Percentiles rank a stretch among this genome's conserved stretches.
These are phyloP conservation scores for Aphis gossypii DNA, from an alignment of 1,140 invertebrate genomes.

Conservation along the genomic window DNA sequence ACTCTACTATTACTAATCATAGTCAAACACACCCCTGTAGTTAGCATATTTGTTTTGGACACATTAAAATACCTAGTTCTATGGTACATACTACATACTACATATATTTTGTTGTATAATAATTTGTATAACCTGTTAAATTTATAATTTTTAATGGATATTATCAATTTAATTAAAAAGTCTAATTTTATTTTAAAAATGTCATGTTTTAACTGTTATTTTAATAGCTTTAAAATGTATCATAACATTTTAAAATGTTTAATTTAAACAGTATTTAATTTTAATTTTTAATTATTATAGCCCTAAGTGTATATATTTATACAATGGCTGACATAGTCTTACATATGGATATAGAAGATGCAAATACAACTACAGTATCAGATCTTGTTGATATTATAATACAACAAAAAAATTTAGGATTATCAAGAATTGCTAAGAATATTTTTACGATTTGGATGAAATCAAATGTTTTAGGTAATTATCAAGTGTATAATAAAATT, in stretches of 20 bases:
- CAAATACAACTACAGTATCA: slow-evolving; percentile 66
- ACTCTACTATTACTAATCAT: too few species aligned
- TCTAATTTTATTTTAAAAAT: too few species aligned
- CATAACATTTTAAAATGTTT: not conserved
- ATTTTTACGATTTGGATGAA: slow-evolving; percentile 76
- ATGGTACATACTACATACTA: not conserved
- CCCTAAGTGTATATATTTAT: slow-evolving; percentile 68
- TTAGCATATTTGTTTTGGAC: not conserved
- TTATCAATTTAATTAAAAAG: not conserved
- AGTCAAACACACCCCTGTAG: too few species aligned
- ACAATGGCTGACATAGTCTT: slow-evolving; percentile 73
- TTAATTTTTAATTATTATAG: slow-evolving; percentile 54
- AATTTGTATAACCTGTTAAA: not conserved
- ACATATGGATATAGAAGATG: slow-evolving; percentile 76
- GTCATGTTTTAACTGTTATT: too few species aligned
- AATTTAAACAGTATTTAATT: not conserved
- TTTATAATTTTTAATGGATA: not conserved
- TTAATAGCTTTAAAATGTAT: not conserved
- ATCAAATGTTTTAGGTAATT: slow-evolving; percentile 69
- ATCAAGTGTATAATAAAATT: not conserved
- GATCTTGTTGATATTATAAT: slow-evolving; percentile 68
- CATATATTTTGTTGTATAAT: not conserved
- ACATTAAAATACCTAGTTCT: not conserved
- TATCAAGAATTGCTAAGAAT: slow-evolving; percentile 67
- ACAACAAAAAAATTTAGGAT: slow-evolving; percentile 69